Percentiles rank a stretch among this genome's conserved stretches.
Evolutionary conservation across 2,113 vertebrate species (phyloP).

Genomic region (Odontophorus gujanensis): DNA sequence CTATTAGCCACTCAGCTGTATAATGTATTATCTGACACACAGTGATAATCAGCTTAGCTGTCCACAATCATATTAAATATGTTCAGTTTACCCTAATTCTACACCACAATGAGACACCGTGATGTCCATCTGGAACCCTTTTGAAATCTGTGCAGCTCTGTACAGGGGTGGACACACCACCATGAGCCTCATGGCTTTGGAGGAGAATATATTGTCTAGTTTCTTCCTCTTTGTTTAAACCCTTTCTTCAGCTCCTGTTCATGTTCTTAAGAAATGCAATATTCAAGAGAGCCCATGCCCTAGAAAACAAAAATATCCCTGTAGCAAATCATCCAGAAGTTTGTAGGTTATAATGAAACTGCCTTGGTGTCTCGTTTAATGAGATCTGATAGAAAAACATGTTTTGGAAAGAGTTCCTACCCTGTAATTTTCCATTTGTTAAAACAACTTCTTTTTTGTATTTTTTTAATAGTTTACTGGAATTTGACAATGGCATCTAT

Average conservation of each 20-base stretch:
- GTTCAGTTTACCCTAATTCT: constrained; percentile 27
- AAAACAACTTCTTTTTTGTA: background rate
- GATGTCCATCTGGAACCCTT: background rate
- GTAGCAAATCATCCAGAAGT: background rate
- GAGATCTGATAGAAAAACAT: background rate
- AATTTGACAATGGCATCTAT: background rate
- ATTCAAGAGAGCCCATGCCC: background rate
- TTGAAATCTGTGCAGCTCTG: background rate
- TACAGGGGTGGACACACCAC: background rate
- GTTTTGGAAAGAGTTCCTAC: background rate
- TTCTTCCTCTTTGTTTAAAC: background rate
- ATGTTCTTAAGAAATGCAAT: background rate
- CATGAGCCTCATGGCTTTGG: background rate
- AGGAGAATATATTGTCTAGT: background rate
- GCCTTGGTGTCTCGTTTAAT: background rate
- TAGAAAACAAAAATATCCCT: constrained; percentile 64
- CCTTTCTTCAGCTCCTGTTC: background rate
- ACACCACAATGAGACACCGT: background rate
- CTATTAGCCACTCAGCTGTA: constrained; percentile 57
- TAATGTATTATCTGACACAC: constrained; percentile 59
- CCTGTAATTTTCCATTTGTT: background rate
- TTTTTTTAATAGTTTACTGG: background rate
- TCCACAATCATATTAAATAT: constrained; percentile 54
- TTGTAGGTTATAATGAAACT: constrained; percentile 2
- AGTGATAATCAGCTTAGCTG: constrained; percentile 53